Evolutionary conservation across 2,797 vertebrate species (phyloP).

Genomic region (Tenualosa ilisha): DNA sequence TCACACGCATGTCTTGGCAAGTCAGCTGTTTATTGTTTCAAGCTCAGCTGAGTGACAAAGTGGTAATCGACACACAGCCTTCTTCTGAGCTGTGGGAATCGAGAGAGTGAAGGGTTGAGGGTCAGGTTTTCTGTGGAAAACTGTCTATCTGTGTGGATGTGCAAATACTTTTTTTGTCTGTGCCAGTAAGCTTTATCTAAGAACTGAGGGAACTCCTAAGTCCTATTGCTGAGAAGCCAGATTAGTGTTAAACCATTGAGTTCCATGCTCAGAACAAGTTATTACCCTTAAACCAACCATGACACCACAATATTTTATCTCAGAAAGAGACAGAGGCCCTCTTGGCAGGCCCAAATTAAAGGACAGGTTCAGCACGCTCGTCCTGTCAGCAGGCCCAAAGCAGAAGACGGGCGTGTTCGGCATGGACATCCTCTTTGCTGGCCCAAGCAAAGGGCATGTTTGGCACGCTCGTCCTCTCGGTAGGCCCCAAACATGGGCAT

Average conservation of each 20-base stretch:
- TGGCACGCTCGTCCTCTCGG: too few relatives aligned
- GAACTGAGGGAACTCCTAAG: neutral
- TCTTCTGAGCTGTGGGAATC: neutral
- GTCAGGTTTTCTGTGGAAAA: neutral
- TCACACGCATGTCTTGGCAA: neutral
- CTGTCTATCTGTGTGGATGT: neutral
- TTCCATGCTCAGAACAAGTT: neutral
- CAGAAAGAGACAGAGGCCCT: neutral
- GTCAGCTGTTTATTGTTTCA: neutral
- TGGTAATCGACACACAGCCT: neutral
- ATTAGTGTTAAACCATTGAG: neutral
- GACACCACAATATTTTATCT: neutral
- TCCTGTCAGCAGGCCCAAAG: too few relatives aligned
- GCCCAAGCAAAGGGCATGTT: too few relatives aligned
- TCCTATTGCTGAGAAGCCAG: neutral
- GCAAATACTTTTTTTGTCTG: neutral
- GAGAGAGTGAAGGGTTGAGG: neutral
- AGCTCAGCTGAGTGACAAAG: neutral
- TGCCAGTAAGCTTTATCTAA: neutral
- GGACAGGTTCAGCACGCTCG: neutral
- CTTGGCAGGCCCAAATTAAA: too few relatives aligned
- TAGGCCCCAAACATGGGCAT: too few relatives aligned
- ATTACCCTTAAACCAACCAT: neutral
- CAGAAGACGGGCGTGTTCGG: neutral
- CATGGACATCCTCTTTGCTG: too few relatives aligned